A percentile compares a stretch with the other conserved stretches of the same genome.
Evolutionary conservation across 2,888 invertebrate genomes (phyloP).

Genomic region (Isotomurus palustris): DNA sequence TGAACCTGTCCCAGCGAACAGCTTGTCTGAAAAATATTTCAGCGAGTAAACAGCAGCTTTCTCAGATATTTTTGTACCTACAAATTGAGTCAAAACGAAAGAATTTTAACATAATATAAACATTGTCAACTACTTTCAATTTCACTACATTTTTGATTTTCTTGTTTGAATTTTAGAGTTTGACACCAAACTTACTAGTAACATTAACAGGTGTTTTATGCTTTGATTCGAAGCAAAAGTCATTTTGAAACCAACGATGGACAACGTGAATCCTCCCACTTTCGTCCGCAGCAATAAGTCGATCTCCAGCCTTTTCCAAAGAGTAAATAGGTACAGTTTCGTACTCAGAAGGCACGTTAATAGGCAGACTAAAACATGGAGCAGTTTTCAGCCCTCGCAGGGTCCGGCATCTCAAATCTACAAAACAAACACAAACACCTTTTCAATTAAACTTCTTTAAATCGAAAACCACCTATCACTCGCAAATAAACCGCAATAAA

Average conservation of each 20-base stretch:
- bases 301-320: neutral
- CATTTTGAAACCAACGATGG: neutral
- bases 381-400: too few relatives aligned
- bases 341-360: too few relatives aligned
- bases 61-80: neutral
- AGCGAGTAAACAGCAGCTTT: neutral
- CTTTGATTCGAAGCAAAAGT: neutral
- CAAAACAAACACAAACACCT: too few relatives aligned
- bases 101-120: neutral
- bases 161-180: neutral
- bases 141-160: neutral
- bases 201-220: too few relatives aligned
- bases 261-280: constrained; percentile 1
- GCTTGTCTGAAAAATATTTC: neutral
- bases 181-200: too few relatives aligned
- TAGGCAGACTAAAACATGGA: too few relatives aligned
- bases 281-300: neutral
- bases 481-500: too few relatives aligned
- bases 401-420: too few relatives aligned
- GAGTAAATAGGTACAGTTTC: neutral
- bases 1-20: neutral
- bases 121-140: neutral
- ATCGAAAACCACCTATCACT: too few relatives aligned
- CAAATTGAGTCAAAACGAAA: neutral
- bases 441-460: too few relatives aligned